Evolutionary conservation across 2,113 vertebrate genomes (phyloP), one percentile per base, ranked within the genome.

Genomic region (Heterochromis multidens): DNA sequence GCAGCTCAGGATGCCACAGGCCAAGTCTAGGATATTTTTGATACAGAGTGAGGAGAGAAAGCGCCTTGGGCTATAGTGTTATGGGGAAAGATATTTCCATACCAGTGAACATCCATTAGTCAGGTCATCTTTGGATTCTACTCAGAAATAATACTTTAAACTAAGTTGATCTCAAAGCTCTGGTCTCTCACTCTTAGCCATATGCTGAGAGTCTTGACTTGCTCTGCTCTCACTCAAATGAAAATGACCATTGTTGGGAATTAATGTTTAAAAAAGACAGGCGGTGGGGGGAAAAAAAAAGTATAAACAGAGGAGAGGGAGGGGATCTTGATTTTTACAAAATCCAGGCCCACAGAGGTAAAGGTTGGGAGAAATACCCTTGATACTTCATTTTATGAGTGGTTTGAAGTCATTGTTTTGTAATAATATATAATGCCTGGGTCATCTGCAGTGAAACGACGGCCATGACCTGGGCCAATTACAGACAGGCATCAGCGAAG

Each of bases 341-440:
- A 95, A 81, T 90, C 94, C 96, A 96, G 95, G 84, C 95, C 94
- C 85, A 90, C 90, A 74, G 70, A 92, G 87, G 90, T 83, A 82
- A 94, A 91, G 83, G 88, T 89, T 89, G 49, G 85, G 87, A 92
- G 92, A 93, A 95, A 95, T 95, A 87, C 95, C 95, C 93, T 88
- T 93, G 95, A 95, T 94, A 93, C 90, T 94, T 93, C n/a, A 84
- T 87, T 95, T 95, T 92, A 94, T 93, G 91, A 93, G 88, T 60
- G 86, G 83, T 92, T 92, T 94, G 91, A 95, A 95, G 93, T 95
- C 88, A 92, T 90, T 82, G 77, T 94, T 90, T 92, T 92, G 87
- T 95, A 95, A 95, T 95, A 95, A 95, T 95, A 93, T 90, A 95
- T 95, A 95, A 95, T 94, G 93, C 91, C 93, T 91, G 91, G 92